These are phyloP conservation scores for Xyliphius kryptos DNA, from an alignment of 2,113 vertebrate genomes.

Conservation along the genomic window DNA sequence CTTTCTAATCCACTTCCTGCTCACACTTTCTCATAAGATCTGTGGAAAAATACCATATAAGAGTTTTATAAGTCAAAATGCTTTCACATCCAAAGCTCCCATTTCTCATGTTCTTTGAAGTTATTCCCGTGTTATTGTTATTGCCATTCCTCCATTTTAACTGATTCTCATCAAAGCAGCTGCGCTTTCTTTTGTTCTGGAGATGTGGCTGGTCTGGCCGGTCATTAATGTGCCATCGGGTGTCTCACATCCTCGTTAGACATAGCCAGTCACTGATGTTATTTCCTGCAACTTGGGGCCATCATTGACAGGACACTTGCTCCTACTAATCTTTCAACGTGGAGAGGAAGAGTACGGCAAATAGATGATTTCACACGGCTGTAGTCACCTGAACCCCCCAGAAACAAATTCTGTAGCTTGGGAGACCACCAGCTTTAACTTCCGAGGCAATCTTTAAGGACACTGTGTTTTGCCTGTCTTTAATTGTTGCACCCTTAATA, in stretches of 20 bases:
- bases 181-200: constrained; percentile 52
- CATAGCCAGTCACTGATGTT: constrained; percentile 51
- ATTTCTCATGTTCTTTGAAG: constrained; percentile 59
- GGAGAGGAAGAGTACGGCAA: constrained; percentile 38
- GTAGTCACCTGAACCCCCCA: constrained; percentile 29
- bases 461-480: background rate
- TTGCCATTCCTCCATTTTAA: constrained; percentile 59
- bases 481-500: too few relatives aligned
- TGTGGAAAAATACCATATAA: too few relatives aligned
- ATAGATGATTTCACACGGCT: constrained; percentile 23
- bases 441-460: too few relatives aligned
- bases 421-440: too few relatives aligned
- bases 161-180: constrained; percentile 68
- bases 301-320: constrained; percentile 41
- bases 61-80: constrained; percentile 42
- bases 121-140: constrained; percentile 41
- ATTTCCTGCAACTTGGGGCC: constrained; percentile 58
- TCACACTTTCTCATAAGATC: too few relatives aligned
- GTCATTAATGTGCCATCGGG: constrained; percentile 68
- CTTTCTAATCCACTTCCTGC: too few relatives aligned
- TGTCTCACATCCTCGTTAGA: constrained; percentile 68
- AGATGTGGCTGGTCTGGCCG: constrained; percentile 53
- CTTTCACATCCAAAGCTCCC: constrained; percentile 48
- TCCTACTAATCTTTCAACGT: constrained; percentile 49
- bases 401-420: too few relatives aligned